These are phyloP conservation scores for Datnioides undecimradiatus DNA, from an alignment of 2,113 vertebrate genomes.

Conservation along the genomic window DNA sequence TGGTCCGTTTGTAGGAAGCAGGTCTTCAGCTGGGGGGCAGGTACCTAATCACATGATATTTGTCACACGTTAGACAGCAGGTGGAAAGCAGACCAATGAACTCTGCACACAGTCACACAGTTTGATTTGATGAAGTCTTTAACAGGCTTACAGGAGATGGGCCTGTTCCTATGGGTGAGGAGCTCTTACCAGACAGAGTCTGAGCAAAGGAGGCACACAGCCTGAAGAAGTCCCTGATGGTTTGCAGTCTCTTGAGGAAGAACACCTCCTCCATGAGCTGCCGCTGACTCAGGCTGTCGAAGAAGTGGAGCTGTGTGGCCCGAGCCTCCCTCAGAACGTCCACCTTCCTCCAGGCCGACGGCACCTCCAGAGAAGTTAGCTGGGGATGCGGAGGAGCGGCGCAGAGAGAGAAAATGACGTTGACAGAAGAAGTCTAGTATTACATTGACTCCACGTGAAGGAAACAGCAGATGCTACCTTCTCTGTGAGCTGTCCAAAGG, in stretches of 20 bases:
- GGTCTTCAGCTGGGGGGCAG: slow-evolving; percentile 84
- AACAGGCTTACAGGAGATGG: background rate
- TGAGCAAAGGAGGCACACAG: slow-evolving; percentile 95
- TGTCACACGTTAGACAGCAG: background rate
- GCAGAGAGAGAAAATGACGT: background rate
- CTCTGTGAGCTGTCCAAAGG: slow-evolving; percentile 94
- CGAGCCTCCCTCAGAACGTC: slow-evolving; percentile 95
- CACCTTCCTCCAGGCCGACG: slow-evolving; percentile 93
- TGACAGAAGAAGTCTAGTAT: background rate
- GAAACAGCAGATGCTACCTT: slow-evolving; percentile 85
- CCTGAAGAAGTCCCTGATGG: slow-evolving; percentile 95
- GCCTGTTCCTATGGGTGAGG: background rate
- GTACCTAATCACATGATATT: slow-evolving; percentile 59
- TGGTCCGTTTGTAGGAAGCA: slow-evolving; percentile 90
- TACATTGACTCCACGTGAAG: background rate
- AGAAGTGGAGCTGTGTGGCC: slow-evolving; percentile 92
- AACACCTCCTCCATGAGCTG: slow-evolving; percentile 96
- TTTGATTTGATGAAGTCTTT: too few species aligned
- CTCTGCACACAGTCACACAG: too few species aligned
- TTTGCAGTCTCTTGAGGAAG: slow-evolving; percentile 96
- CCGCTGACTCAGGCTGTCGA: slow-evolving; percentile 89
- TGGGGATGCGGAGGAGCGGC: slow-evolving; percentile 34
- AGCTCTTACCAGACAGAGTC: slow-evolving; percentile 90
- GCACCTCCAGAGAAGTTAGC: slow-evolving; percentile 96
- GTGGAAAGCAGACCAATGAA: background rate